Evolutionary conservation across 1,140 invertebrate genomes (phyloP).

Genomic region (Drosophila arizonae): DNA sequence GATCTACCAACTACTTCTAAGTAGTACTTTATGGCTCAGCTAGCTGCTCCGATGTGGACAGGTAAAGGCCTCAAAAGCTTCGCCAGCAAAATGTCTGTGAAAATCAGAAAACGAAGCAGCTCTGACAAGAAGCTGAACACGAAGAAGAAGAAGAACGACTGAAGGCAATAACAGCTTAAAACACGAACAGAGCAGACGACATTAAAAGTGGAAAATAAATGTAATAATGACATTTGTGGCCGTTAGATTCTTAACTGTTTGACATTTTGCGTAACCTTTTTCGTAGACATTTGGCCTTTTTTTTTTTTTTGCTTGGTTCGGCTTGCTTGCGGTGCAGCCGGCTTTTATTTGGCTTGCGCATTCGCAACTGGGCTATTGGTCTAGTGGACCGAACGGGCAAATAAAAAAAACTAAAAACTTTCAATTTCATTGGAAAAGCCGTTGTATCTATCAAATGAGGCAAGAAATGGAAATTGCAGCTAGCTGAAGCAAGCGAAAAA

Average conservation of each 20-base stretch:
- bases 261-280: constrained; percentile 83
- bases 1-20: constrained; percentile 22
- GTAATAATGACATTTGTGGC: constrained; percentile 80
- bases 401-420: constrained; percentile 52
- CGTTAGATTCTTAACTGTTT: constrained; percentile 83
- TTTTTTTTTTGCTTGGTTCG: constrained; percentile 17
- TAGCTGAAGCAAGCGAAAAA: constrained; percentile 1
- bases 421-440: constrained; percentile 70
- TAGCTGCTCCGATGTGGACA: constrained; percentile 17
- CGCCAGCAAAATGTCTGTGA: constrained; percentile 59
- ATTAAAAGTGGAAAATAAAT: constrained; percentile 77
- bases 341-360: constrained; percentile 12
- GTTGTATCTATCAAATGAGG: constrained; percentile 48
- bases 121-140: neutral
- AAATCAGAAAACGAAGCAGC: constrained; percentile 50
- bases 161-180: constrained; percentile 41
- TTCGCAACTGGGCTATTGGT: constrained; percentile 13
- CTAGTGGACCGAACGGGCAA: constrained; percentile 54
- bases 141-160: constrained; percentile 30
- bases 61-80: constrained; percentile 16
- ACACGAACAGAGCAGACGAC: constrained; percentile 58
- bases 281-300: constrained; percentile 77
- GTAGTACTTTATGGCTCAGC: constrained; percentile 45
- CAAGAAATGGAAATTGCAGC: constrained; percentile 28
- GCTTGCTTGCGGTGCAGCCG: constrained; percentile 18